Evolutionary conservation across 2,113 vertebrate species (phyloP).

Genomic region (Platycercus adscitus): DNA sequence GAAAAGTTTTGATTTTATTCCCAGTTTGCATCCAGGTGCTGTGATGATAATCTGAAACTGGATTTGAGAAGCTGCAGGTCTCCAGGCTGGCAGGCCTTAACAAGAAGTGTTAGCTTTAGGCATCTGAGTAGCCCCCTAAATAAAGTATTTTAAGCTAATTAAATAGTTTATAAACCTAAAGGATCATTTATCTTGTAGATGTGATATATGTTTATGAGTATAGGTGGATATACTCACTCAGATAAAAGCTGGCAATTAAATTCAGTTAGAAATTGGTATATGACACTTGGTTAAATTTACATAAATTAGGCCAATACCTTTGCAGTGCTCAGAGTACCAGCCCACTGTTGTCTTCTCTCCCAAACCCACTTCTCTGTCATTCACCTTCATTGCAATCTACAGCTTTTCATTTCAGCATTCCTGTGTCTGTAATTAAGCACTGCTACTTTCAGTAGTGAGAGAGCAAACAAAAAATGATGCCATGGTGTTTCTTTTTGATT

Average conservation of each 20-base stretch:
- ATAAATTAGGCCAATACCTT: not conserved
- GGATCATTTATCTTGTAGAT: not conserved
- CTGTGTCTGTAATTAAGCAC: not conserved
- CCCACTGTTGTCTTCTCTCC: not conserved
- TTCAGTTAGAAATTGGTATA: not conserved
- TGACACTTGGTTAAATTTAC: not conserved
- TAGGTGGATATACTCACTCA: not conserved
- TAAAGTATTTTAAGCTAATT: not conserved
- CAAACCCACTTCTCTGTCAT: not conserved
- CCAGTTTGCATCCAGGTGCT: accelerated
- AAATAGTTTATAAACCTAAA: not conserved
- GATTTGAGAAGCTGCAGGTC: not conserved
- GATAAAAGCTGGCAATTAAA: not conserved
- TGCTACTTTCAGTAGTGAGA: not conserved
- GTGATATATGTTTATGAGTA: not conserved
- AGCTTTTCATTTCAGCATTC: not conserved
- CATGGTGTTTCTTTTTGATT: not conserved
- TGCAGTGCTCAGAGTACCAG: not conserved
- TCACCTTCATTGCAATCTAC: not conserved
- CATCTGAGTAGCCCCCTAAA: not conserved
- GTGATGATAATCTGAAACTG: not conserved
- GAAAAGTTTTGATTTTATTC: not conserved
- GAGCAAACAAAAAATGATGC: not conserved
- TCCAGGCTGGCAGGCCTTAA: not conserved
- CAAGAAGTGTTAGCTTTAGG: not conserved